Percentiles rank a stretch among this genome's conserved stretches.
Conservation (phyloP, 2,113 vertebrate genomes). For the Sula dactylatra region DNA sequence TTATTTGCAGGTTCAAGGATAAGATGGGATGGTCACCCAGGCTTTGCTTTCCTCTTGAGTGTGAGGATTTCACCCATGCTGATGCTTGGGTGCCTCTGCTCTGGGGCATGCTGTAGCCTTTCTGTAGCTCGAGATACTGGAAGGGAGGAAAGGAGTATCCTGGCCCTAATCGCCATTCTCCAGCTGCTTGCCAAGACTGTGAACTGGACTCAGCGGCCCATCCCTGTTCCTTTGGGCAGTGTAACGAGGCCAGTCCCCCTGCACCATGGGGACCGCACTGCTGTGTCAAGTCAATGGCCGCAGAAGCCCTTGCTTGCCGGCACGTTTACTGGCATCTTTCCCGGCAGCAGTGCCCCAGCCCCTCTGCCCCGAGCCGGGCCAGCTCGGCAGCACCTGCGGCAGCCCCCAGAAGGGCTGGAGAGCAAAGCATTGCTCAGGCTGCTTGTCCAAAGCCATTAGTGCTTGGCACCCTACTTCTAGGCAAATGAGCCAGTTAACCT, state of each 20-base stretch:
- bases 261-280: rapidly evolving
- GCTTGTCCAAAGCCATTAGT: constrained; percentile 23
- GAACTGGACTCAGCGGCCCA: not conserved
- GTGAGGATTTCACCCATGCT: not conserved
- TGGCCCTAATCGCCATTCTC: not conserved
- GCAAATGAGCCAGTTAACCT: constrained; percentile 31
- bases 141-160: not conserved
- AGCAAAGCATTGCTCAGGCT: not conserved
- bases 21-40: not conserved
- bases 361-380: not conserved
- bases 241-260: not conserved
- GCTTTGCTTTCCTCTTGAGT: not conserved
- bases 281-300: rapidly evolving
- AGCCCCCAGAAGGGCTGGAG: not conserved
- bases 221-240: not conserved
- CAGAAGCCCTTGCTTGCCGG: not conserved
- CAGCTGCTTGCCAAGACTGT: not conserved
- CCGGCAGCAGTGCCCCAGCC: not conserved
- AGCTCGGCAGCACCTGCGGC: not conserved
- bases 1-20: not conserved
- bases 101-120: not conserved
- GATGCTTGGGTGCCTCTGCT: not conserved
- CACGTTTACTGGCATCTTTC: rapidly evolving
- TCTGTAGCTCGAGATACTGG: not conserved
- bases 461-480: constrained; percentile 12